Conservation (phyloP, 2,797 vertebrate genomes). For the Margarornis squamiger region DNA sequence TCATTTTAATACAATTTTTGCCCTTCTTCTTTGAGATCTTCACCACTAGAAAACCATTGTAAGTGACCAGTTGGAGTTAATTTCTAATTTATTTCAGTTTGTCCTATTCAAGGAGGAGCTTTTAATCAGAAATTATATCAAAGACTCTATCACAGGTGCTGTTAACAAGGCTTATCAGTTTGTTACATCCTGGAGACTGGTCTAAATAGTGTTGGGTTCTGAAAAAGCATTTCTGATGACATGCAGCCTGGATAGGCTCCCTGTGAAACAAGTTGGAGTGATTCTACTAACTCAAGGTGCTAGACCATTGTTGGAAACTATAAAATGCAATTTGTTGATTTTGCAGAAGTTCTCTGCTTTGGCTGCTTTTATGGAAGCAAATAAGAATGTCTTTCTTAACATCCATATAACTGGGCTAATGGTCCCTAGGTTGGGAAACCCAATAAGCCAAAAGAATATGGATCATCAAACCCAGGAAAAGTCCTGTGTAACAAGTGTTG, state of each 20-base stretch:
- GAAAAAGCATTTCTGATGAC: neutral
- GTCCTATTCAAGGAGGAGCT: neutral
- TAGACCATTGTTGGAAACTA: neutral
- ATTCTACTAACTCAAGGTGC: neutral
- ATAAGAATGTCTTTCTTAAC: neutral
- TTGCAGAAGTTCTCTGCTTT: neutral
- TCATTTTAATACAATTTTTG: neutral
- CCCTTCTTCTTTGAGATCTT: neutral
- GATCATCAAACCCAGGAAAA: neutral
- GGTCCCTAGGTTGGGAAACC: neutral
- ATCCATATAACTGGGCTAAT: neutral
- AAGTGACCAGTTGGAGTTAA: fast-evolving
- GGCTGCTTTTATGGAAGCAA: neutral
- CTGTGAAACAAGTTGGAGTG: neutral
- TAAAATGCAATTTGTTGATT: neutral
- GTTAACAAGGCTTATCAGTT: neutral
- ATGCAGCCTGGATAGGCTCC: neutral
- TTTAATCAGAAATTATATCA: neutral
- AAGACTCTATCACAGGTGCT: neutral
- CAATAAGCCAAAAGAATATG: neutral
- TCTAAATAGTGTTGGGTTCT: neutral
- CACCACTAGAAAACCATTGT: neutral
- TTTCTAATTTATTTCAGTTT: neutral
- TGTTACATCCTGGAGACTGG: neutral
- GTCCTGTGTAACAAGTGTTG: neutral